Conservation (phyloP, 92 coral and sea anemone species). For the Scolanthus callimorphus region DNA sequence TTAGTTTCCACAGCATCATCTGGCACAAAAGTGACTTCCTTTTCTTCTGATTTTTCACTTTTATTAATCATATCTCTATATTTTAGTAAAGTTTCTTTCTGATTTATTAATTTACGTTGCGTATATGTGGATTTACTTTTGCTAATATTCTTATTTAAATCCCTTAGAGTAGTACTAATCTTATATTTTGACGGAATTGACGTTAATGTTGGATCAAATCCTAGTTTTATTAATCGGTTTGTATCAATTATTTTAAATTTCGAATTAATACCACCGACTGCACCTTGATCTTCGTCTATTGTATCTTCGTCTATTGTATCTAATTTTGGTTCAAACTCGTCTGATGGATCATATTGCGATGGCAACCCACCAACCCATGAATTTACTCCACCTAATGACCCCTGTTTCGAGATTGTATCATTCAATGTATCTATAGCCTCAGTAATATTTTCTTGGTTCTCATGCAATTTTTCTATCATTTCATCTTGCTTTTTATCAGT, state of each 20-base stretch:
- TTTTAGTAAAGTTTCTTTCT: slow-evolving; percentile 5
- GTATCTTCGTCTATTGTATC: slow-evolving; percentile 23
- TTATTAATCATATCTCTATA: not conserved
- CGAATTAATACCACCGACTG: not conserved
- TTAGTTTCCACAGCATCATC: not conserved
- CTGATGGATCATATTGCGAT: slow-evolving; percentile 22
- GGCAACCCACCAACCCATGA: slow-evolving; percentile 20
- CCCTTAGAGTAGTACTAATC: not conserved
- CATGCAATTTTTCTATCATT: slow-evolving; percentile 11
- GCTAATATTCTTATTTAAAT: slow-evolving; percentile 1
- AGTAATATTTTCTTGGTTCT: slow-evolving; percentile 14
- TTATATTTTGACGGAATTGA: not conserved
- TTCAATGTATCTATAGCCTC: slow-evolving; percentile 4
- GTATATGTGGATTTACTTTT: slow-evolving; percentile 1
- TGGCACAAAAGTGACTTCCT: slow-evolving; percentile 2
- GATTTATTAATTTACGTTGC: not conserved
- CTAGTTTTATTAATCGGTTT: slow-evolving; percentile 2
- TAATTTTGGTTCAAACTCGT: slow-evolving; percentile 5
- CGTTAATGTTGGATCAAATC: slow-evolving; percentile 8
- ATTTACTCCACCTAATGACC: slow-evolving; percentile 3
- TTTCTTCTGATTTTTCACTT: not conserved
- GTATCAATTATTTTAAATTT: not conserved
- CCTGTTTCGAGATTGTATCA: slow-evolving; percentile 7
- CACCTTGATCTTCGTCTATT: slow-evolving; percentile 1
- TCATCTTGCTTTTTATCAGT: slow-evolving; percentile 23